phyloP scores from a whole-genome alignment of 1,140 invertebrate species.

The Sycophila sp. region DNA sequence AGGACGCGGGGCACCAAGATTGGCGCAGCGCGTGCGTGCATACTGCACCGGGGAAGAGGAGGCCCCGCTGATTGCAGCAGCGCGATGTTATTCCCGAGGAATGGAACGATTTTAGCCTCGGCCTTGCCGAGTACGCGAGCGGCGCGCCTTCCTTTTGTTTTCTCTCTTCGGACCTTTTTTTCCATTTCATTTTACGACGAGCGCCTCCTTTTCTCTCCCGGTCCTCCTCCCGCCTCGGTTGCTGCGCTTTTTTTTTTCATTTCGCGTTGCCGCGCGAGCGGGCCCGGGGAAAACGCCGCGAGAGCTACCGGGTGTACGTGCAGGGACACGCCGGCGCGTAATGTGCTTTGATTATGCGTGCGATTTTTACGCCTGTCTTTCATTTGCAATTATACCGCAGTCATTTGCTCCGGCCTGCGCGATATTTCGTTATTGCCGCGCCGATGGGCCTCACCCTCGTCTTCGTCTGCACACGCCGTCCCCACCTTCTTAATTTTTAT shows the following conservation, averaged over 20 bases:
- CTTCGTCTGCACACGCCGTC: too few relatives aligned
- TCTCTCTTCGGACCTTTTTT: neutral
- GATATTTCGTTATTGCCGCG: constrained; percentile 6
- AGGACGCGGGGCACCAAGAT: neutral
- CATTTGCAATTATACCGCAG: constrained; percentile 36
- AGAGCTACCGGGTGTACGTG: neutral
- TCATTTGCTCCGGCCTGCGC: neutral
- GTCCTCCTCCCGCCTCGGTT: neutral
- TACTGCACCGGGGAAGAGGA: neutral
- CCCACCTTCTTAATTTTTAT: too few relatives aligned
- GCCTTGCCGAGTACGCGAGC: neutral
- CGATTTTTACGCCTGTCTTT: constrained; percentile 15
- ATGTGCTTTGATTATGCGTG: constrained; percentile 30
- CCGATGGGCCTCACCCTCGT: too few relatives aligned
- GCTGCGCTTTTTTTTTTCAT: too few relatives aligned
- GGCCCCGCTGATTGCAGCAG: constrained; percentile 11
- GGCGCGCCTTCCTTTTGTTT: constrained; percentile 5
- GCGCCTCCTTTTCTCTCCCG: neutral
- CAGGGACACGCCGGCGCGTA: neutral
- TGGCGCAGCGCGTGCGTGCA: neutral
- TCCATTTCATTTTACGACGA: neutral
- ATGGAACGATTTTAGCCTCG: constrained; percentile 24
- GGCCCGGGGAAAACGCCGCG: neutral
- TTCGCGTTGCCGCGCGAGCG: too few relatives aligned
- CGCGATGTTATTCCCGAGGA: constrained; percentile 9